A percentile compares a stretch with the other conserved stretches of the same genome.
Conservation (phyloP, 2,113 vertebrate genomes). For the Sminthopsis crassicaudata region DNA sequence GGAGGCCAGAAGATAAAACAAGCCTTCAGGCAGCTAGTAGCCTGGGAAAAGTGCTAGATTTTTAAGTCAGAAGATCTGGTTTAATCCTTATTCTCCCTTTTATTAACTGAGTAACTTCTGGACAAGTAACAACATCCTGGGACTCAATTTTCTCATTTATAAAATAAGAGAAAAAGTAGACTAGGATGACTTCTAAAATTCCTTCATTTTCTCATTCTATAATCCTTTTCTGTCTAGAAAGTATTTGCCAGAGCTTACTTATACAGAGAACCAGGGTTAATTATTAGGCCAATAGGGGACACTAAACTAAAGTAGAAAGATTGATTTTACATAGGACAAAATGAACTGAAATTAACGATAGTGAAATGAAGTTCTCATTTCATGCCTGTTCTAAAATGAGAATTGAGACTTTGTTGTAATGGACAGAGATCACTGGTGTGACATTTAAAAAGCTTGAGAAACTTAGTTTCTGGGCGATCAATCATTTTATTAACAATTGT, state of each 20-base stretch:
- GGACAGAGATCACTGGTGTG: neutral
- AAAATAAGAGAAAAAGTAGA: too few species aligned
- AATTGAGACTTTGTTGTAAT: neutral
- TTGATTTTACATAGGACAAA: neutral
- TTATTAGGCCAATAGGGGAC: neutral
- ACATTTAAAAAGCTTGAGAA: too few species aligned
- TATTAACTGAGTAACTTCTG: neutral
- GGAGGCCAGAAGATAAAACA: too few species aligned
- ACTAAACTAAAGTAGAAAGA: neutral
- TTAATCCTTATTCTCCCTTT: neutral
- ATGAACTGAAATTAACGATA: neutral
- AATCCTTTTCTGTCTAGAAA: neutral
- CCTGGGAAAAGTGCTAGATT: too few species aligned
- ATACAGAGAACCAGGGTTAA: neutral
- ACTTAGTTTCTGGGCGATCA: too few species aligned
- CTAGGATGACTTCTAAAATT: too few species aligned
- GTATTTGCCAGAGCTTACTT: neutral
- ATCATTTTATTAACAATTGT: too few species aligned
- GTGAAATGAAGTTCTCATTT: neutral
- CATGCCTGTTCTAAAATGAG: neutral
- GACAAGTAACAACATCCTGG: neutral
- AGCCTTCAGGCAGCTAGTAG: too few species aligned
- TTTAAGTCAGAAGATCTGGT: neutral
- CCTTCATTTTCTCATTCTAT: too few species aligned
- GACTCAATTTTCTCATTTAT: too few species aligned